Evolutionary conservation across 1,140 invertebrate species (phyloP).

Genomic region (Luehdorfia chinensis): DNA sequence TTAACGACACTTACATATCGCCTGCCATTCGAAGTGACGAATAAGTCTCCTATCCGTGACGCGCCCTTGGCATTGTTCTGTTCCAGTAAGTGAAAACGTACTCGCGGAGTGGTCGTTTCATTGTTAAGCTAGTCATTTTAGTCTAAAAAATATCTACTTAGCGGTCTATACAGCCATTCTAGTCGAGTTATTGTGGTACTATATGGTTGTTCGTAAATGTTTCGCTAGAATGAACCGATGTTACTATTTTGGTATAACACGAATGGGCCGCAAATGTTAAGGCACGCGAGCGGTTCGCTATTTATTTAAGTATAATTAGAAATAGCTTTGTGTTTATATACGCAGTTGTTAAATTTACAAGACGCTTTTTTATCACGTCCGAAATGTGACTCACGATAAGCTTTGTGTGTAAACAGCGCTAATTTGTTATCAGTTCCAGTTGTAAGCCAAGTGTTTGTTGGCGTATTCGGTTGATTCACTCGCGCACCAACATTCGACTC

Average conservation of each 20-base stretch:
- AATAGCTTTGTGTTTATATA: neutral
- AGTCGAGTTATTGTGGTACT: no score
- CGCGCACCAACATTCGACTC: constrained; percentile 35
- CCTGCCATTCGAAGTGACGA: constrained; percentile 49
- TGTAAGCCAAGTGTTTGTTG: constrained; percentile 39
- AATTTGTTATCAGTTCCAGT: constrained; percentile 54
- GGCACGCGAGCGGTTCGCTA: no score
- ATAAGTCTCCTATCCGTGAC: constrained; percentile 48
- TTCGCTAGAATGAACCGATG: no score
- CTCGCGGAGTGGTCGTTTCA: constrained; percentile 54
- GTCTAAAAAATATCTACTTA: neutral
- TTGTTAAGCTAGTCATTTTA: constrained; percentile 1
- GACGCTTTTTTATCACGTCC: neutral
- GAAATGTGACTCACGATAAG: constrained; percentile 30
- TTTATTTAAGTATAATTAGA: no score
- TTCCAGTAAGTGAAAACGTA: constrained; percentile 61
- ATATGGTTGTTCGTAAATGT: no score
- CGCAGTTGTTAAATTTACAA: neutral
- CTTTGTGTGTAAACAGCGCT: constrained; percentile 34
- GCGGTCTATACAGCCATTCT: no score
- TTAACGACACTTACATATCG: constrained; percentile 41
- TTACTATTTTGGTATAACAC: no score
- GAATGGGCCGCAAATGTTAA: no score
- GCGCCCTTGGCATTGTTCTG: constrained; percentile 56
- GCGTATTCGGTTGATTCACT: constrained; percentile 62